Conservation (phyloP, 2,888 invertebrate genomes). For the Carabus problematicus region DNA sequence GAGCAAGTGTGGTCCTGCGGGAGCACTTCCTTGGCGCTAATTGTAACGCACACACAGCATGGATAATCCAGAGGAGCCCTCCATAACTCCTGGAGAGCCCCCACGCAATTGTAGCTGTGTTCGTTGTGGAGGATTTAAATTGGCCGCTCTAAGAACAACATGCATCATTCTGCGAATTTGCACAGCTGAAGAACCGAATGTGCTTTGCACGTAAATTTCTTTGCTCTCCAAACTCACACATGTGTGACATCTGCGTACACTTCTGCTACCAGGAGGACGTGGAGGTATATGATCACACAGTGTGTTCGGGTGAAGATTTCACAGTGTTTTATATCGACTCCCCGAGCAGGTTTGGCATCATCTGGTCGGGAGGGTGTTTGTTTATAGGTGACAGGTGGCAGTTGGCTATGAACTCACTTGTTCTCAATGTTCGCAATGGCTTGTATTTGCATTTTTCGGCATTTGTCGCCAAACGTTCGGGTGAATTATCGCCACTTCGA, state of each 20-base stretch:
- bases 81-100: no score
- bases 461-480: no score
- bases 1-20: constrained; percentile 15
- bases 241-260: background rate
- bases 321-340: background rate
- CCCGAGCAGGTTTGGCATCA: constrained; percentile 29
- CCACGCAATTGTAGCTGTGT: no score
- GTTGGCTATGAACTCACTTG: constrained; percentile 24
- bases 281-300: background rate
- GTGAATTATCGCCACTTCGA: no score
- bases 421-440: background rate
- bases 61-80: constrained; percentile 11
- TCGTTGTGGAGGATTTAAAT: no score
- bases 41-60: constrained; percentile 26
- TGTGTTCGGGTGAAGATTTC: background rate
- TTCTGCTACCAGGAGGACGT: background rate
- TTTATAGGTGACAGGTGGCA: constrained; percentile 35
- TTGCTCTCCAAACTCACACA: no score
- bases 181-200: no score
- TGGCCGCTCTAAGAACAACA: no score
- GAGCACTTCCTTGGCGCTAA: constrained; percentile 34
- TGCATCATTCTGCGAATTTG: no score
- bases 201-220: no score
- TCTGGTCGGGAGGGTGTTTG: constrained; percentile 28
- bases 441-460: no score